Percentiles rank a stretch among this genome's conserved stretches.
These are phyloP conservation scores for Sarcophaga caerulescens DNA, from an alignment of 2,888 invertebrate species.

Conservation along the genomic window DNA sequence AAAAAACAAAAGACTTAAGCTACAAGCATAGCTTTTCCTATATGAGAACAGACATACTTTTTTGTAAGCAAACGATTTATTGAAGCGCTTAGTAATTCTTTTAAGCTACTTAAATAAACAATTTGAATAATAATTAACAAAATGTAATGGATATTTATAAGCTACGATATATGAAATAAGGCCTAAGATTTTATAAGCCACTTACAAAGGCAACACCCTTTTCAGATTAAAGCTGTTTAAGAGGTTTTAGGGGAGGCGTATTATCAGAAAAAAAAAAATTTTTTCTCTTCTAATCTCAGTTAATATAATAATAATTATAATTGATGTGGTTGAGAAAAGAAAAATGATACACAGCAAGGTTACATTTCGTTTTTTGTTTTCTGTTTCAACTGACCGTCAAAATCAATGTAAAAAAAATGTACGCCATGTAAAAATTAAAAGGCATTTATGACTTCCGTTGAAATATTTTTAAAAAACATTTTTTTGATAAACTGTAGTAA, in stretches of 20 bases:
- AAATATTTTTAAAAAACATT: not conserved
- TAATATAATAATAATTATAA: no score
- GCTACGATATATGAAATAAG: no score
- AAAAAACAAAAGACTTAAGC: no score
- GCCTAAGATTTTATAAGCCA: not conserved
- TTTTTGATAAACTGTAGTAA: not conserved
- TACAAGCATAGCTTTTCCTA: no score
- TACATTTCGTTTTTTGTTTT: no score
- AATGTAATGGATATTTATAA: no score
- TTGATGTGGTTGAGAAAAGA: not conserved
- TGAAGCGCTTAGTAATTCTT: no score
- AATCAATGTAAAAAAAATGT: not conserved
- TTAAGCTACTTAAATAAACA: no score
- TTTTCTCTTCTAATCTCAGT: not conserved
- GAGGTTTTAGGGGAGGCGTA: not conserved
- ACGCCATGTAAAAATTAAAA: not conserved
- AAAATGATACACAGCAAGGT: not conserved
- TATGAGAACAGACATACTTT: no score
- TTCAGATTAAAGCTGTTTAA: not conserved
- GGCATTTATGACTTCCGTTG: not conserved
- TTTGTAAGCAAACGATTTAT: no score
- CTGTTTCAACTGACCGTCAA: not conserved
- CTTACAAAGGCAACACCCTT: not conserved
- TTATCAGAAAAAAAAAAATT: not conserved
- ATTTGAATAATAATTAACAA: no score